These are phyloP conservation scores for Balearica regulorum DNA, from an alignment of 2,797 vertebrate genomes.

Conservation along the genomic window DNA sequence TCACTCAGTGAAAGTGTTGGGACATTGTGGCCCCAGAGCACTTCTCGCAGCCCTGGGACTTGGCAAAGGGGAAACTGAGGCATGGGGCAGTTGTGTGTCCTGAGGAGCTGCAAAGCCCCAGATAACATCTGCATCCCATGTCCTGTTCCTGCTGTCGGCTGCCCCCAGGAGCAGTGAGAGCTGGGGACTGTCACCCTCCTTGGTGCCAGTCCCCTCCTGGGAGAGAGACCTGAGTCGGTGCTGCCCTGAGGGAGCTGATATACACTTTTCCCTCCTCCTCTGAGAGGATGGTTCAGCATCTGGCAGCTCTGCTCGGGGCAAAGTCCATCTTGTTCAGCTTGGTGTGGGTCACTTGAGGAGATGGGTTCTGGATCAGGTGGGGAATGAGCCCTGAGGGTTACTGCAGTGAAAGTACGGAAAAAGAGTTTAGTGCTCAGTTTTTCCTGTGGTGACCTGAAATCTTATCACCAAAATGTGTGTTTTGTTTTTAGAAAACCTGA, in stretches of 20 bases:
- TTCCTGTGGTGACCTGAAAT: background rate
- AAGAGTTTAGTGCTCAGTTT: background rate
- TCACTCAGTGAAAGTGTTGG: fast-evolving
- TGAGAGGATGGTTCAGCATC: background rate
- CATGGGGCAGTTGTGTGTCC: background rate
- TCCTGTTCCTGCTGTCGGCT: background rate
- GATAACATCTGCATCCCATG: background rate
- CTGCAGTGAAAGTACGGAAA: background rate
- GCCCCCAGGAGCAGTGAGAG: background rate
- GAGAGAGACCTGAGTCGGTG: fast-evolving
- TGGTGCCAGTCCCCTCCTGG: fast-evolving
- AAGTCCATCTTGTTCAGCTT: background rate
- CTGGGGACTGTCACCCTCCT: background rate
- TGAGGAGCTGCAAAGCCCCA: background rate
- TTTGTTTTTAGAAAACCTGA: background rate
- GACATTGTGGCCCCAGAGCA: background rate
- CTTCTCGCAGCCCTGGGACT: background rate
- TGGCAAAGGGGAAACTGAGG: background rate
- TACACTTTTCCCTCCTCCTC: background rate
- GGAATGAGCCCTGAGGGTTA: background rate
- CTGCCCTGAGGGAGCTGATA: background rate
- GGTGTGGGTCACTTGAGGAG: background rate
- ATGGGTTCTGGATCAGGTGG: background rate
- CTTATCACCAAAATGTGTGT: fast-evolving
- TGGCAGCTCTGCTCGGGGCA: background rate